Evolutionary conservation across 2,888 invertebrate genomes (phyloP), one percentile per base, ranked within the genome.

Genomic region (Leptopilina syphax): DNA sequence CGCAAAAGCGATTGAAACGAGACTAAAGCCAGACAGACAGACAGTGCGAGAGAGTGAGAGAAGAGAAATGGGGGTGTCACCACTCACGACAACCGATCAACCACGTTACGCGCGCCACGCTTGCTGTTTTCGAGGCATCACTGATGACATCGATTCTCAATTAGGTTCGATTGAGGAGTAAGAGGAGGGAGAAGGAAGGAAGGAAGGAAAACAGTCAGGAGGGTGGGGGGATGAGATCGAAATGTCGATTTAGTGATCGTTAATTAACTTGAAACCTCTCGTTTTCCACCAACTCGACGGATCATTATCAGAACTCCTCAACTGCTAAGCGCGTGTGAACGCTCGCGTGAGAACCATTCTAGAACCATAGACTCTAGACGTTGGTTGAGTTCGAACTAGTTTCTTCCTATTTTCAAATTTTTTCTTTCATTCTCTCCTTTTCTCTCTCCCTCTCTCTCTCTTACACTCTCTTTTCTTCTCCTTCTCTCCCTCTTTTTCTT

Each of bases 211-310:
- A 18, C 18, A 18, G 18, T 18, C 18, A 18, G 18, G 18, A 18
- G 18, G 18, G 18, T 18, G 18, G 10, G 50, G 50, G 50, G 50
- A 10, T 50, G 50, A 50, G 54, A 70, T 70, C 27, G 68, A 70
- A 70, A 13, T 24, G 34, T 34, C 27, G 27, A 73, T 73, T 73
- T 54, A 54, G 27, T 57, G 70, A 73, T 73, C 70, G 70, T 34
- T 73, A 34, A 73, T 54, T 73, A 73, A 54, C 70, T 54, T 34
- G 34, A 34, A 54, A 13, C 70, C 54, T 73, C 54, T 73, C 27
- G 70, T 73, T 73, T 73, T 54, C 68, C 68, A 50, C 68, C 70
- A 57, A 73, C 70, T 73, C 54, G 54, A 73, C 50, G 70, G 73
- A 73, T 73, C 73, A 73, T 73, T 73, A 73, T 73, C 73, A 73